These are phyloP conservation scores for Diarsia mendica DNA, from an alignment of 2,888 invertebrate species.

Conservation along the genomic window DNA sequence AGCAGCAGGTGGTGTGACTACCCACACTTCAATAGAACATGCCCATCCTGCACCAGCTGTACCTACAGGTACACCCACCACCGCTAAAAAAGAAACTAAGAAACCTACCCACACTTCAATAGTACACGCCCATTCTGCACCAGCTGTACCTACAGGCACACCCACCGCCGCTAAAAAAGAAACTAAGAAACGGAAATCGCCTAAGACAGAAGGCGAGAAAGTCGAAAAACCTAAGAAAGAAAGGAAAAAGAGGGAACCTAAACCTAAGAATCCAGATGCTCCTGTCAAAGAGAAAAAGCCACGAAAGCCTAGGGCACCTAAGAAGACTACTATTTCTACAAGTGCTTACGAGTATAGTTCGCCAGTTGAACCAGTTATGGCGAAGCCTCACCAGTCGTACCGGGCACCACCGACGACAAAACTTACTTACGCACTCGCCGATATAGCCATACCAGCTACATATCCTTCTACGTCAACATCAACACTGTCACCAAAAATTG, in stretches of 20 bases:
- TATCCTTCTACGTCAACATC: constrained; percentile 15
- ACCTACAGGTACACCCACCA: constrained; percentile 17
- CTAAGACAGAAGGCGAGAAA: constrained; percentile 68
- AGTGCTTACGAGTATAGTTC: constrained; percentile 76
- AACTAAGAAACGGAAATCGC: constrained; percentile 78
- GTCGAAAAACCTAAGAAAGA: constrained; percentile 76
- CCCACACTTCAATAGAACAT: constrained; percentile 9
- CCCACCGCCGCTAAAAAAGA: constrained; percentile 70
- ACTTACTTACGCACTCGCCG: constrained; percentile 6
- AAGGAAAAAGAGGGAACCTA: constrained; percentile 72
- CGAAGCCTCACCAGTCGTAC: constrained; percentile 67
- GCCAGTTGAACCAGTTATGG: constrained; percentile 78
- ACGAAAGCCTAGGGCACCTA: constrained; percentile 80
- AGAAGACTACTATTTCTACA: constrained; percentile 63
- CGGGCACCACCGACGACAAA: constrained; percentile 23
- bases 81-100: constrained; percentile 75
- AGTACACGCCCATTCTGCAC: constrained; percentile 9
- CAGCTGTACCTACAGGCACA: constrained; percentile 6
- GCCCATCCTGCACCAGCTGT: constrained; percentile 6
- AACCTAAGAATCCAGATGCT: constrained; percentile 68
- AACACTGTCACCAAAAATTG: constrained; percentile 34
- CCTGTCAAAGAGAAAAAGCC: constrained; percentile 78
- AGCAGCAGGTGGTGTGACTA: constrained; percentile 22
- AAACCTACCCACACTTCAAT: constrained; percentile 61
- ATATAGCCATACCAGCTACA: constrained; percentile 21